A percentile compares a stretch with the other conserved stretches of the same genome.
phyloP scores from a whole-genome alignment of 2,113 vertebrate genomes.

The Sula dactylatra region DNA sequence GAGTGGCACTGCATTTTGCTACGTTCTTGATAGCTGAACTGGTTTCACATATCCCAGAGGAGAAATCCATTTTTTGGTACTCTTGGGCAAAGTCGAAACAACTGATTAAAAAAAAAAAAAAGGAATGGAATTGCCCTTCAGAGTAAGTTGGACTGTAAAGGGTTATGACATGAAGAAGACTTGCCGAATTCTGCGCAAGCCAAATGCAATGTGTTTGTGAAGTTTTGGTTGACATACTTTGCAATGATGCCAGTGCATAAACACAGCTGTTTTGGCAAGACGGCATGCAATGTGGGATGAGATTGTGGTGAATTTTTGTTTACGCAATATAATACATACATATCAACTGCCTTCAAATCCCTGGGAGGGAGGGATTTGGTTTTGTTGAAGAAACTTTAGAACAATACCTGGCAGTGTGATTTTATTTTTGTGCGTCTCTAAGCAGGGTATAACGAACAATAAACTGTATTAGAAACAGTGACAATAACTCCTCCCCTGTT shows the following conservation, averaged over 20 bases:
- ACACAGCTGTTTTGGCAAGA: slow-evolving; percentile 48
- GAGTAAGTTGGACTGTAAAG: not conserved
- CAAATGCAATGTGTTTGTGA: rapidly evolving
- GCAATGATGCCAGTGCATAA: slow-evolving; percentile 5
- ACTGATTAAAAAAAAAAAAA: not conserved
- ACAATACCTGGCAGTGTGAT: not conserved
- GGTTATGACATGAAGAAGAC: not conserved
- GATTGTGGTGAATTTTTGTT: not conserved
- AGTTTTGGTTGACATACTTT: slow-evolving; percentile 7
- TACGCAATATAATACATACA: not conserved
- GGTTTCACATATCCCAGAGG: not conserved
- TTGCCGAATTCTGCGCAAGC: not conserved
- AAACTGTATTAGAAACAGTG: slow-evolving; percentile 43
- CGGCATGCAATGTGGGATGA: not conserved
- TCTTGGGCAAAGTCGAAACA: not conserved
- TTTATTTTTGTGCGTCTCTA: not conserved
- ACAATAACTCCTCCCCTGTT: slow-evolving; percentile 47
- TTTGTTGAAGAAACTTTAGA: slow-evolving; percentile 7
- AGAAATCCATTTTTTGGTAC: not conserved
- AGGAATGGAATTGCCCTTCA: not conserved
- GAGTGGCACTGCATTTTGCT: not conserved
- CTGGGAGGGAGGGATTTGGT: not conserved
- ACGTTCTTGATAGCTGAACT: not conserved
- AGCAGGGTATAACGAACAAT: slow-evolving; percentile 63
- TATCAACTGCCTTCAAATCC: not conserved